These are phyloP conservation scores for Periplaneta americana DNA, from an alignment of 1,140 invertebrate genomes.

Conservation along the genomic window DNA sequence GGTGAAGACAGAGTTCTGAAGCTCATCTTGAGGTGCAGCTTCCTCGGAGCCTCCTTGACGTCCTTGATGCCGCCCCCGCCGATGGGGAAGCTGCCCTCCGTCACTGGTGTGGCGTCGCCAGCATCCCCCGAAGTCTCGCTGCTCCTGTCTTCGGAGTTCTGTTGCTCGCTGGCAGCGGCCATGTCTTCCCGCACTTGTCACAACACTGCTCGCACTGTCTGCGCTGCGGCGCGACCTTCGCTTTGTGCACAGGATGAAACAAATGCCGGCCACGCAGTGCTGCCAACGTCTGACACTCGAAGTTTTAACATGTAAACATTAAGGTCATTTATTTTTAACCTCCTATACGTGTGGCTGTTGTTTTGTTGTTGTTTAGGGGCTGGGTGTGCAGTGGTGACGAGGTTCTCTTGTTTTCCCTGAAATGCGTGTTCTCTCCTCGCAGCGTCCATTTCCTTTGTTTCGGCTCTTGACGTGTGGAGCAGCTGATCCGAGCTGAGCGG, in stretches of 20 bases:
- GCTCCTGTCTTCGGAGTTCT: no score
- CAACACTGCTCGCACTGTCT: background rate
- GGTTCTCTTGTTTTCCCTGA: background rate
- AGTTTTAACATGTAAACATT: background rate
- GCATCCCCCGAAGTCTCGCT: background rate
- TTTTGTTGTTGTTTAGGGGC: background rate
- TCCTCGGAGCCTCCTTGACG: background rate
- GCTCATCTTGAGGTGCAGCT: background rate
- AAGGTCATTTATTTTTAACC: background rate
- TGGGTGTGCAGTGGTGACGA: background rate
- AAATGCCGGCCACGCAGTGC: background rate
- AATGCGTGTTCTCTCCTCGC: no score
- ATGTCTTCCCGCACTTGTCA: background rate
- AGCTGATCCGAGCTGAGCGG: no score
- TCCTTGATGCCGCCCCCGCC: background rate
- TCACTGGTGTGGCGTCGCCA: no score
- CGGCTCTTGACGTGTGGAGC: no score
- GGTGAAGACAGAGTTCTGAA: slow-evolving; percentile 4
- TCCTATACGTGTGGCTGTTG: background rate
- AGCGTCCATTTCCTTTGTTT: no score
- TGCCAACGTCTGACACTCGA: background rate
- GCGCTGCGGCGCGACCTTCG: background rate
- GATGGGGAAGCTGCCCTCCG: background rate
- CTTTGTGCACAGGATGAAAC: slow-evolving; percentile 1
- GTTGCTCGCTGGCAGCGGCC: background rate